Evolutionary conservation across 1,140 invertebrate species (phyloP).

Genomic region (Drosophila chauvacae): DNA sequence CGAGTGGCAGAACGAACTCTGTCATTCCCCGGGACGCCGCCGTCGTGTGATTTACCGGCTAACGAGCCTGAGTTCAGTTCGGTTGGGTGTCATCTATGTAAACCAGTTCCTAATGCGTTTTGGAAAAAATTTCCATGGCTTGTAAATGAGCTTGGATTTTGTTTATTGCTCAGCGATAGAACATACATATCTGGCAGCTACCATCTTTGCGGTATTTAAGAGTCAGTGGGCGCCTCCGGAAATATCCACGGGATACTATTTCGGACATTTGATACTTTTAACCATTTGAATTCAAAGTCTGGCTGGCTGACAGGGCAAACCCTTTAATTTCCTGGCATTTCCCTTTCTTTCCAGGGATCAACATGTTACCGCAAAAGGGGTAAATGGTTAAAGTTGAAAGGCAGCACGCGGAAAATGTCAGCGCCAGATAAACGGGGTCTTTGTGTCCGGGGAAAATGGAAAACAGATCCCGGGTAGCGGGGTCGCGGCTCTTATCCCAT

Average conservation of each 20-base stretch:
- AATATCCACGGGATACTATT: slow-evolving; percentile 29
- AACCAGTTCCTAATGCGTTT: slow-evolving; percentile 53
- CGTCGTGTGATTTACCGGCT: slow-evolving; percentile 30
- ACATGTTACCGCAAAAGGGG: slow-evolving; percentile 71
- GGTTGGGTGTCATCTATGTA: slow-evolving; percentile 20
- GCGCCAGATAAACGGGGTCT: slow-evolving; percentile 65
- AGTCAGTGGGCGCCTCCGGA: slow-evolving; percentile 50
- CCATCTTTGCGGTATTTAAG: slow-evolving; percentile 42
- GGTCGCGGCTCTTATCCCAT: slow-evolving; percentile 19
- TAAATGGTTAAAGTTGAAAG: slow-evolving; percentile 38
- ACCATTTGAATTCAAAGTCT: slow-evolving; percentile 47
- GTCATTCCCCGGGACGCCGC: slow-evolving; percentile 20
- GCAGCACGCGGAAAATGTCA: slow-evolving; percentile 72
- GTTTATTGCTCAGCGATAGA: neutral
- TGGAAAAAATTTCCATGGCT: slow-evolving; percentile 52
- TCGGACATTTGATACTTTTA: slow-evolving; percentile 60
- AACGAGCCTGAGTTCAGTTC: slow-evolving; percentile 4
- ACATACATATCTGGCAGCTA: slow-evolving; percentile 18
- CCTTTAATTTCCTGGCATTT: slow-evolving; percentile 81
- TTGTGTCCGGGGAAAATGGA: slow-evolving; percentile 51
- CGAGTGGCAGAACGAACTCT: slow-evolving; percentile 7
- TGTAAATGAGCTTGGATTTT: slow-evolving; percentile 20
- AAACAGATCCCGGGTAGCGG: slow-evolving; percentile 17
- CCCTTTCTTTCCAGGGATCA: slow-evolving; percentile 72
- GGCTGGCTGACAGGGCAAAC: slow-evolving; percentile 34